Evolutionary conservation across 1,140 invertebrate species (phyloP).

Genomic region (Cryptotermes secundus): DNA sequence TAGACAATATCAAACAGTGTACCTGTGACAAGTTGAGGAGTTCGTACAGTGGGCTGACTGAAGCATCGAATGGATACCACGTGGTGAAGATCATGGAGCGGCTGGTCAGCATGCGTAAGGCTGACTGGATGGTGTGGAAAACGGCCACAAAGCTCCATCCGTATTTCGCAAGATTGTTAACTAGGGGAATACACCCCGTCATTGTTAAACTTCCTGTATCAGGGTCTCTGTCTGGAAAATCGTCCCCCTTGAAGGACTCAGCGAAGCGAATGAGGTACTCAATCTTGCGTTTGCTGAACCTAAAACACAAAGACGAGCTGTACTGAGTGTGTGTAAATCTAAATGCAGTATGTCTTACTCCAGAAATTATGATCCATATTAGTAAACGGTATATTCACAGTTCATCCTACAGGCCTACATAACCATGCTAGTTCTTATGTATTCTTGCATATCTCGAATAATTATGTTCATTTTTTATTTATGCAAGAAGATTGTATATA

Average conservation of each 20-base stretch:
- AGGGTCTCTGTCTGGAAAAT: not conserved
- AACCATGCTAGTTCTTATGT: too few species aligned
- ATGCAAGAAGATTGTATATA: too few species aligned
- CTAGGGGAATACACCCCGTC: not conserved
- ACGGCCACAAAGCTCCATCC: not conserved
- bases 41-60: not conserved
- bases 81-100: not conserved
- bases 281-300: too few species aligned
- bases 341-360: too few species aligned
- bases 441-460: too few species aligned
- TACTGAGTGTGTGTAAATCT: too few species aligned
- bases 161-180: not conserved
- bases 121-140: not conserved
- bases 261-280: not conserved
- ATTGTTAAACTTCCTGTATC: not conserved
- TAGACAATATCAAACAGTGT: too few species aligned
- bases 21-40: not conserved
- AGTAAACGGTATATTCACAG: too few species aligned
- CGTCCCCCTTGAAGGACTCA: not conserved
- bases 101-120: not conserved
- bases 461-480: too few species aligned
- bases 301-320: too few species aligned
- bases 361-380: too few species aligned
- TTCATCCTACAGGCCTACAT: too few species aligned
- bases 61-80: not conserved